phyloP scores from a whole-genome alignment of 2,797 vertebrate species.

The Ammospiza maritima region DNA sequence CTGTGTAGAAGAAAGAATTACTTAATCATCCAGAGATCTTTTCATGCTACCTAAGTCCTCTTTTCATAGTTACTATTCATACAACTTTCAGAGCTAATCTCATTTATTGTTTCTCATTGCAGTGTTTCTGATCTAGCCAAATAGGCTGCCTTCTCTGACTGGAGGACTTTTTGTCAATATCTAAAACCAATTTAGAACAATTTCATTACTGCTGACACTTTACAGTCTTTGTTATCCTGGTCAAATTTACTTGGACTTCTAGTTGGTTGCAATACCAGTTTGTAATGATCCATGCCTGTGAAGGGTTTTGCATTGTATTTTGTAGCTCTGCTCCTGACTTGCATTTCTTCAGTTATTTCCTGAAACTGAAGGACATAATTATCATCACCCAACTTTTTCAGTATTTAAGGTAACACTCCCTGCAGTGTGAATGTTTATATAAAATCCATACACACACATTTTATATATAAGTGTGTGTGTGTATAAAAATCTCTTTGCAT shows the following conservation, averaged over 20 bases:
- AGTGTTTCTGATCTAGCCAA: not conserved
- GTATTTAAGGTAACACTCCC: not conserved
- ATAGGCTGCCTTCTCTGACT: not conserved
- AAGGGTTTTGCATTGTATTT: not conserved
- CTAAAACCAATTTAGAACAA: not conserved
- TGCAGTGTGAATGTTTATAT: not conserved
- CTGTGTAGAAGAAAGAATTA: not conserved
- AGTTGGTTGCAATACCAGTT: not conserved
- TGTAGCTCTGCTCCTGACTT: not conserved
- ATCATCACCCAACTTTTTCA: not conserved
- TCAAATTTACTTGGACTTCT: not conserved
- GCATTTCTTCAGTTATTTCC: not conserved
- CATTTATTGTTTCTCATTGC: not conserved
- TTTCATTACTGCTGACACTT: not conserved
- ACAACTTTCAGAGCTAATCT: not conserved
- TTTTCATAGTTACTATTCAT: not conserved
- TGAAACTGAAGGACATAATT: not conserved
- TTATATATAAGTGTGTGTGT: not conserved
- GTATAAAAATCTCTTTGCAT: not conserved
- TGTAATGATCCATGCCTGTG: not conserved
- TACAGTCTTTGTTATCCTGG: not conserved
- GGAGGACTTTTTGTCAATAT: not conserved
- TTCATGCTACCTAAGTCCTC: not conserved
- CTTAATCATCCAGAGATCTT: not conserved
- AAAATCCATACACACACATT: not conserved